Evolutionary conservation across 2,888 invertebrate genomes (phyloP).

Genomic region (Apamea anceps): DNA sequence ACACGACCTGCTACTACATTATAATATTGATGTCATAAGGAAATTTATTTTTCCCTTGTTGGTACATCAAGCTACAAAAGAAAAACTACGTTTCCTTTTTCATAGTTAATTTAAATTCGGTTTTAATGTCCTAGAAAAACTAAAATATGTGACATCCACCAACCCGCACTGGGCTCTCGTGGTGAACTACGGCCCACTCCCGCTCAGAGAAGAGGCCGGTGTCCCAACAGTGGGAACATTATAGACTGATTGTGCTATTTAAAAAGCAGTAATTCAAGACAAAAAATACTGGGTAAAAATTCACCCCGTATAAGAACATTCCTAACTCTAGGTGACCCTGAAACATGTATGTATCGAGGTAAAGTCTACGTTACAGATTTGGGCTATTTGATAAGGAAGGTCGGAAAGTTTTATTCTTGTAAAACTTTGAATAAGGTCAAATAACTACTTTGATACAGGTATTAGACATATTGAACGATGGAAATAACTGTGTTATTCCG

Average conservation of each 20-base stretch:
- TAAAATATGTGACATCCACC: background rate
- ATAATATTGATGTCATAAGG: background rate
- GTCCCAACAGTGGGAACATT: background rate
- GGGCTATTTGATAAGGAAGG: constrained; percentile 55
- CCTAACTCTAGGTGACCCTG: constrained; percentile 56
- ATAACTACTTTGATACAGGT: background rate
- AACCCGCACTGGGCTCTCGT: background rate
- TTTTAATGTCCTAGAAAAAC: no score
- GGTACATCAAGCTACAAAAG: background rate
- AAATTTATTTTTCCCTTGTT: background rate
- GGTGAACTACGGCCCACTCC: background rate
- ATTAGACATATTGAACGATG: background rate
- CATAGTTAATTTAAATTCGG: no score
- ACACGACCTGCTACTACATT: background rate
- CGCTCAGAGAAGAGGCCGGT: background rate
- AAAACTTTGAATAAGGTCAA: constrained; percentile 31
- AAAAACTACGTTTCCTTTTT: background rate
- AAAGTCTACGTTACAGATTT: constrained; percentile 48
- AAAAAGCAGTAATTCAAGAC: background rate
- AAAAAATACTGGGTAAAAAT: background rate
- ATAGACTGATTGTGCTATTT: background rate
- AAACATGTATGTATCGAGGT: constrained; percentile 48
- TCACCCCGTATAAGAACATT: constrained; percentile 40
- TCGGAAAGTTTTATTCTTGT: constrained; percentile 23
- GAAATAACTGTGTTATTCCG: background rate